A percentile compares a stretch with the other conserved stretches of the same genome.
Evolutionary conservation across 23 tunicate species (phyloP).

Genomic region (Ascidia mentula): DNA sequence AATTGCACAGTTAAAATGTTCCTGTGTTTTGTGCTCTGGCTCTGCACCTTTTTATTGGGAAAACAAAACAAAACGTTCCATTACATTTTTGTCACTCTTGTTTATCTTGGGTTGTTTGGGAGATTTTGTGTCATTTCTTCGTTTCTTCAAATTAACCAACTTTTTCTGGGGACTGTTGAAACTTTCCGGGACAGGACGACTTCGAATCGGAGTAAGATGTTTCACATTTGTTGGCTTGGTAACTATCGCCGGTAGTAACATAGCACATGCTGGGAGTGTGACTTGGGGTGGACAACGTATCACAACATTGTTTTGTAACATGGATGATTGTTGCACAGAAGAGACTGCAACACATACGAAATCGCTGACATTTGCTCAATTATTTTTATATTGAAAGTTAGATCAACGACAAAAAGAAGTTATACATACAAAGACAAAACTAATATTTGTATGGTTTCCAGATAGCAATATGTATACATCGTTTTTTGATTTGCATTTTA

Average conservation of each 20-base stretch:
- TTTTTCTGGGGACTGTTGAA: background rate
- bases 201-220: background rate
- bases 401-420: background rate
- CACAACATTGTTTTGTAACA: background rate
- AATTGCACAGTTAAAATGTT: no score
- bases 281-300: background rate
- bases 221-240: background rate
- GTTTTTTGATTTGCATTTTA: no score
- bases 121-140: background rate
- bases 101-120: background rate
- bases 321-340: background rate
- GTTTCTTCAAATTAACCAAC: background rate
- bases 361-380: background rate
- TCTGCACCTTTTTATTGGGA: no score
- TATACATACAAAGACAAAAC: background rate
- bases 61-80: background rate
- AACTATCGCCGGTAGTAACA: background rate
- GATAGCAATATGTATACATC: no score
- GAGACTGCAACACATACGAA: background rate
- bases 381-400: background rate
- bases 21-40: no score
- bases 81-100: background rate
- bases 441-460: no score
- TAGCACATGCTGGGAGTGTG: background rate
- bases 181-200: background rate